Evolutionary conservation across 2,797 vertebrate species (phyloP).

Genomic region (Rhinella marina): DNA sequence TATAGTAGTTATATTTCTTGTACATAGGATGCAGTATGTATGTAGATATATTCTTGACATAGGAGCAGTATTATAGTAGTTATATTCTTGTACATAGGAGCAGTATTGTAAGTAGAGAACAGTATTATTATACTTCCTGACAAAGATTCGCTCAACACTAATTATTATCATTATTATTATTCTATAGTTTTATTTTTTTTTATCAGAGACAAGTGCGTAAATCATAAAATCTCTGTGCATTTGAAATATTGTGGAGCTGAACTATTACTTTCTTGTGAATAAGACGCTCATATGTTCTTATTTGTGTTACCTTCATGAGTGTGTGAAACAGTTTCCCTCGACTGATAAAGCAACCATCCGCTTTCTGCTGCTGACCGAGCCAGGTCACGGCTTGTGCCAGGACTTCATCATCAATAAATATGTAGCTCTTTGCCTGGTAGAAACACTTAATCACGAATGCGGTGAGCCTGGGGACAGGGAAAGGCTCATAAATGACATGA

Average conservation of each 20-base stretch:
- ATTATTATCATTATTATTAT: no score
- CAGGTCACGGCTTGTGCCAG: conserved; percentile 69
- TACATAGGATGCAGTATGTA: background rate
- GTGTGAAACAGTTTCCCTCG: conserved; percentile 77
- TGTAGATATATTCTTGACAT: background rate
- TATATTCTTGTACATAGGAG: conserved; percentile 11
- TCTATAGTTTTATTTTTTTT: no score
- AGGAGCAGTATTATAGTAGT: conserved; percentile 3
- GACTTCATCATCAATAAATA: conserved; percentile 70
- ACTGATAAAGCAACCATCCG: conserved; percentile 73
- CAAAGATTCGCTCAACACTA: no score
- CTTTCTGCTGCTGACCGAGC: conserved; percentile 67
- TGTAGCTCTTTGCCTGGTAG: conserved; percentile 67
- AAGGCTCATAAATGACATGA: background rate
- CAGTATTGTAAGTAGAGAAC: background rate
- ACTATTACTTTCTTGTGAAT: no score
- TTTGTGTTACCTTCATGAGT: conserved; percentile 69
- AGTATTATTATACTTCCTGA: no score
- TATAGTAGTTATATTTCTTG: no score
- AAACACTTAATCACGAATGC: conserved; percentile 81
- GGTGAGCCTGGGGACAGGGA: conserved; percentile 72
- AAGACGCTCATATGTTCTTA: fast-evolving
- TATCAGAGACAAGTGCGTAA: no score
- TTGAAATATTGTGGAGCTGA: background rate
- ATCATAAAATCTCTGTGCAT: no score